Evolutionary conservation across 2,797 vertebrate genomes (phyloP).

Genomic region (Eulemur coronatus): DNA sequence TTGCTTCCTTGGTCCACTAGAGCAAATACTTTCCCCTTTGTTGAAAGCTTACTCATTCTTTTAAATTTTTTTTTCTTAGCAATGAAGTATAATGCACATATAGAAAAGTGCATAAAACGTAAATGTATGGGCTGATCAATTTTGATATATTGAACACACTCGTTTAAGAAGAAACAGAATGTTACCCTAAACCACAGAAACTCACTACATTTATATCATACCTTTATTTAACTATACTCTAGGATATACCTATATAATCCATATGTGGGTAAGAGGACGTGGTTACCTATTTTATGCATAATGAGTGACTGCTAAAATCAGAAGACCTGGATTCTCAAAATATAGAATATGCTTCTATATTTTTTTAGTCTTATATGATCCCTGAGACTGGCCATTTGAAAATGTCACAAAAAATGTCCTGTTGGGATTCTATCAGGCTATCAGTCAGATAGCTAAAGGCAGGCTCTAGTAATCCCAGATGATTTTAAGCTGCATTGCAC

Average conservation of each 20-base stretch:
- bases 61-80: background rate
- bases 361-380: background rate
- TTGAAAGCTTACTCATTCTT: background rate
- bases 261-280: background rate
- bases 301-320: background rate
- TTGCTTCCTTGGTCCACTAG: background rate
- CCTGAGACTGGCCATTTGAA: background rate
- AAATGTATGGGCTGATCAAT: background rate
- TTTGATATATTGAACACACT: background rate
- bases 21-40: background rate
- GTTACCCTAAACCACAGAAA: background rate
- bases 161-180: background rate
- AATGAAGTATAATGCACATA: background rate
- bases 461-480: background rate
- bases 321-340: constrained; percentile 27
- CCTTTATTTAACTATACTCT: background rate
- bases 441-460: background rate
- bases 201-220: background rate
- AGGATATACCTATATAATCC: background rate
- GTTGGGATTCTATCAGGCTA: background rate
- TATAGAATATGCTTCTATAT: background rate
- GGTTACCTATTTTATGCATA: background rate
- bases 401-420: background rate
- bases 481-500: background rate
- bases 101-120: background rate